Evolutionary conservation across 2,888 invertebrate genomes (phyloP), one percentile per base, ranked within the genome.

Genomic region (Chalcis sispes): DNA sequence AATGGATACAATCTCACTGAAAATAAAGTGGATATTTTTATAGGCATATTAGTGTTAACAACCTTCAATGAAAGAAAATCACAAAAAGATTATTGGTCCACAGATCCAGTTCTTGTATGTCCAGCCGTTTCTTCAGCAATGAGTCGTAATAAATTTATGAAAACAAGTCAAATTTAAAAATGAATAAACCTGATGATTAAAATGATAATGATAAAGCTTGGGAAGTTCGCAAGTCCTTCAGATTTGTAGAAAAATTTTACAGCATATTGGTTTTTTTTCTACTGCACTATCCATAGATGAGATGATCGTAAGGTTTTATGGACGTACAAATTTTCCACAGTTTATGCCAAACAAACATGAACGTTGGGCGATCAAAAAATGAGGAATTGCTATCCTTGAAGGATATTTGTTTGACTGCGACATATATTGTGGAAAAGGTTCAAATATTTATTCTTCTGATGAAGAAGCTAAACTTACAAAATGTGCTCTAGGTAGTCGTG

Each of bases 261-360:
- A n/a, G n/a, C n/a, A n/a, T n/a, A n/a, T n/a, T n/a, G 46, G 20
- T 5, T 69, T 74, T 69, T 79, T 75, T 71, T 71, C 65, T 27
- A 61, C 77, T 32, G 77, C 75, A 61, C 65, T 75, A 42, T 69
- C 73, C 13, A 50, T 79, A 0, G 69, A 77, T 29, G 77, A 72
- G 69, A 79, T 79, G 72, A 75, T 79, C 66, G 75, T 75, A n/a
- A 65, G 72, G 64, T 79, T 75, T 50, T 58, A 69, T 40, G 75
- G 72, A 65, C 64, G 72, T 62, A 56, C 74, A 29, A 13, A 25
- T 62, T 10, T 58, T n/a, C n/a, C n/a, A n/a, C n/a, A 25, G 25
- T 79, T 77, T 42, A 77, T 79, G 59, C 59, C 27, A 23, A 73
- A 72, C 13, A 79, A 79, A 75, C 77, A 75, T 32, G 64, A 8